Base-by-base conservation (phyloP, 2,888 invertebrate species). In the Malthinus flaveolus region DNA sequence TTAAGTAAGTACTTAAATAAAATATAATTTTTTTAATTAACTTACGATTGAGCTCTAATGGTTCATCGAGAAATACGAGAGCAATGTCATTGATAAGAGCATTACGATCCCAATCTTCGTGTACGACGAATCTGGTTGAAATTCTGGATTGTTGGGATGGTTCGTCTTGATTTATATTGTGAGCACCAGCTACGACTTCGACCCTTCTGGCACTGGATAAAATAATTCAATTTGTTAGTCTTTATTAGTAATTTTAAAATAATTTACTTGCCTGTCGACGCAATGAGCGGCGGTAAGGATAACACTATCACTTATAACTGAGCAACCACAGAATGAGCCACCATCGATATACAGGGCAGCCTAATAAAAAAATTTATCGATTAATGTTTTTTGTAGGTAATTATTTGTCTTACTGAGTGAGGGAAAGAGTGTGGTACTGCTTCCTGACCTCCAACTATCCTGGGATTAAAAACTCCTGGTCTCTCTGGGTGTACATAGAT, bases 221-320 rank as follows among this genome's bases (percentile, higher is more conserved):
- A 23, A 23, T 23, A 23, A 23, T 33, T 46, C 42, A 42, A 65
- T 61, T 35, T 63, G 5, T 23, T 23, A 23, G 23, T 23, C 23
- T 66, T 37, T 32, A 61, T 32, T 10, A 31, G 6, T 8, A 36
- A 10, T 2, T 10, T 36, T 1, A 12, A 36, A 35, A 42, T 42
- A 34, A 36, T 35, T 39, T 8, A 8, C n/a, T 39, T 59, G 58
- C 47, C 81, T 81, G 66, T 77, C 81, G 72, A 79, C 80, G 71
- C 83, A 83, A 68, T 83, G 83, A 1, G 83, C 83, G 0, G 83
- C 83, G 0, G 83, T 82, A 37, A 83, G 66, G 49, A 83, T 78
- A 80, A 80, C 82, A 61, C 79, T 75, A 5, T 66, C 73, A 55
- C 78, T 75, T 7, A 83, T 67, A 10, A 83, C 73, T 0, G 82